phyloP scores from a whole-genome alignment of 2,797 vertebrate species.

The Pangasius mekongensis region DNA sequence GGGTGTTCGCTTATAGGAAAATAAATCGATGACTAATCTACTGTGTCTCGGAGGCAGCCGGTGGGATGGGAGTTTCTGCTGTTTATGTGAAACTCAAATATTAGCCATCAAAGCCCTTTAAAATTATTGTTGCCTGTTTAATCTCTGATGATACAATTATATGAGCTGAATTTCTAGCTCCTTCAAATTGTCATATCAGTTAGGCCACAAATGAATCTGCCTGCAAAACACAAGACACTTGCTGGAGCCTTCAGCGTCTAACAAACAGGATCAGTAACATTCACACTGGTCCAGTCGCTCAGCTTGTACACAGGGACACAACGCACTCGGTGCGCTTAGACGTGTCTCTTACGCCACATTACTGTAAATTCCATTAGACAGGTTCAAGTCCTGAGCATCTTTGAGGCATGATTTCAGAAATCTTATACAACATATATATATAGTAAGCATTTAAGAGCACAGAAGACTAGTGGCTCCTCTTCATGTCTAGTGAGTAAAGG shows the following conservation, averaged over 20 bases:
- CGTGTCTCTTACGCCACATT: conserved; percentile 40
- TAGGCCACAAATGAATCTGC: background rate
- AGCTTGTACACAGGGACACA: background rate
- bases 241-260: background rate
- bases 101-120: background rate
- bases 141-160: background rate
- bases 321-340: background rate
- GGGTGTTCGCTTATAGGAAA: background rate
- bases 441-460: background rate
- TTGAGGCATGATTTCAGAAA: too few species aligned
- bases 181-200: background rate
- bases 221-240: background rate
- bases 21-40: background rate
- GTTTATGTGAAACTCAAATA: background rate
- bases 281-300: conserved; percentile 5
- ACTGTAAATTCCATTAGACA: conserved; percentile 34
- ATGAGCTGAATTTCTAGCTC: background rate
- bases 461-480: background rate
- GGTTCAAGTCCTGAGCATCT: conserved; percentile 20
- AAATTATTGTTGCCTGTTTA: background rate
- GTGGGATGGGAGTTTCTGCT: background rate
- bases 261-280: conserved; percentile 28
- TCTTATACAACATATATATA: too few species aligned
- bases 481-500: background rate
- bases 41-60: background rate